Evolutionary conservation across 1,140 invertebrate genomes (phyloP).

Genomic region (Apis florea): DNA sequence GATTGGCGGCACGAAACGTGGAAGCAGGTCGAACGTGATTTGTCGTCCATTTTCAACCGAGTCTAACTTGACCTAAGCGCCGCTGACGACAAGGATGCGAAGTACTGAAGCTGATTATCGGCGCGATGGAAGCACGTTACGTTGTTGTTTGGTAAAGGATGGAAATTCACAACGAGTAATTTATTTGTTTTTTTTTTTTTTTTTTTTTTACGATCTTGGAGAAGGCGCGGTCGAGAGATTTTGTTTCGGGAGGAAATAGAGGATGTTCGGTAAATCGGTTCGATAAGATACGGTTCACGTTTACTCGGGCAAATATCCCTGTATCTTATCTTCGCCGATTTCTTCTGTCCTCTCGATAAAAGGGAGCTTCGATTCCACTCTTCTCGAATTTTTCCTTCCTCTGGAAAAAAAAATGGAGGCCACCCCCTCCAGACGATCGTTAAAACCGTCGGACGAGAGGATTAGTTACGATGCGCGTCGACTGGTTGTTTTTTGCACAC

Average conservation of each 20-base stretch:
- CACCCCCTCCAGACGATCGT: not conserved
- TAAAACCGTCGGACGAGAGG: not conserved
- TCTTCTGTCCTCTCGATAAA: not conserved
- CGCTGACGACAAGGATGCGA: slow-evolving; percentile 45
- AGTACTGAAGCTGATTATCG: slow-evolving; percentile 39
- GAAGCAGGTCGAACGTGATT: slow-evolving; percentile 17
- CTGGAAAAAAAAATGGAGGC: too few relatives aligned
- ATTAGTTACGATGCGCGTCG: not conserved
- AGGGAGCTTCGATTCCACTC: not conserved
- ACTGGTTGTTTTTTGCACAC: slow-evolving; percentile 11
- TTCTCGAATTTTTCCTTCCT: too few relatives aligned
- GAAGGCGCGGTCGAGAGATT: not conserved
- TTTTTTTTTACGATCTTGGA: not conserved
- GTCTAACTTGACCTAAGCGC: slow-evolving; percentile 41
- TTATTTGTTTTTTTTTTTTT: too few relatives aligned
- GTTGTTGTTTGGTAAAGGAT: too few relatives aligned
- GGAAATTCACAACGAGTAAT: too few relatives aligned
- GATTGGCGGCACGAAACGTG: too few relatives aligned
- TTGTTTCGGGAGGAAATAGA: not conserved
- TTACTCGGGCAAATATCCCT: not conserved
- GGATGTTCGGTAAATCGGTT: not conserved
- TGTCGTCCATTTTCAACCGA: slow-evolving; percentile 16
- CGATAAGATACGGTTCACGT: slow-evolving; percentile 5
- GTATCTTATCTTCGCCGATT: slow-evolving; percentile 15
- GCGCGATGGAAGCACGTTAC: slow-evolving; percentile 24